Evolutionary conservation across 2,888 invertebrate species (phyloP), one percentile per base, ranked within the genome.

Genomic region (Busseola fusca): DNA sequence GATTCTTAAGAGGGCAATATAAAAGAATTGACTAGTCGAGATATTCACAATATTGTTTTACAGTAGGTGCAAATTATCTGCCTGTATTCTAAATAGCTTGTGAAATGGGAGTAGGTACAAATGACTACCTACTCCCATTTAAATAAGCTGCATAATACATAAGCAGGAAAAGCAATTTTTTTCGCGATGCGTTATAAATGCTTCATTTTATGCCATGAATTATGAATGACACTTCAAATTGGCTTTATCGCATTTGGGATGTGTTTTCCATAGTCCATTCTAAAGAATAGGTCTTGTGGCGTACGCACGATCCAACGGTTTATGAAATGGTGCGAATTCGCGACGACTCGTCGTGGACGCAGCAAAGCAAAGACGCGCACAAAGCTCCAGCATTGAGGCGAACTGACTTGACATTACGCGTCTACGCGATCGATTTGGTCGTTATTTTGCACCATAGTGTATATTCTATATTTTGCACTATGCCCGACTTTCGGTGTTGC

Each of bases 121-220:
- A 18, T 3, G 14, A 27, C 21, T 34, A 65, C 16, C 1, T 42
- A n/a, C 3, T 63, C 6, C 10, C 25, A 56, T 48, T 64, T 56
- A 7, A 14, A 64, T 59, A 34, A 48, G 30, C 27, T 42, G 3
- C 16, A 30, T 42, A 50, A 30, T 25, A 50, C 16, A 27, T 14
- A 72, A 52, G 37, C 25, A 27, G 16, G n/a, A 40, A 48, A 68
- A 48, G 9, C 30, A 40, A 50, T 71, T 5, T 42, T 25, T 34
- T 34, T 57, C 27, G 42, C 42, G 58, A 21, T 58, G 37, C n/a
- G 14, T 42, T n/a, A n/a, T 52, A 52, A 34, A 10, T 14, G 3
- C 34, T 2, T 37, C n/a, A 45, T 54, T 54, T 52, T 56, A n/a
- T 56, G 14, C 18, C 10, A 56, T n/a, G 6, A 25, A 56, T 42